Evolutionary conservation across 2,888 invertebrate species (phyloP).

Genomic region (Dolichomitus sp.): DNA sequence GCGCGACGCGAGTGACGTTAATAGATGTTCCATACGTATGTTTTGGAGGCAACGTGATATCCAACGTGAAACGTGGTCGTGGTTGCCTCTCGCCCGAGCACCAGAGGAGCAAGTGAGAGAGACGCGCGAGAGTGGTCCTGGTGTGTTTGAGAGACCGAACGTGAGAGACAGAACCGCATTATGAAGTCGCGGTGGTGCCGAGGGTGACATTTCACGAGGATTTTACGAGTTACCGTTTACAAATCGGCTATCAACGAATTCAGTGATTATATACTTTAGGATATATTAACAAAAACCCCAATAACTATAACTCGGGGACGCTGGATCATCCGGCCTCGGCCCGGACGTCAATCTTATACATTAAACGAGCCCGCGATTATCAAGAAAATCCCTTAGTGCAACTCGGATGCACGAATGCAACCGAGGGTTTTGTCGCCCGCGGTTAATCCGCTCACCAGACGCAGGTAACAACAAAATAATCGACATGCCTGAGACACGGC

Average conservation of each 20-base stretch:
- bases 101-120: constrained; percentile 32
- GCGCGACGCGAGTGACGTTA: constrained; percentile 20
- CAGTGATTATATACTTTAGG: no score
- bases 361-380: neutral
- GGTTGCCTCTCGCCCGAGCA: constrained; percentile 19
- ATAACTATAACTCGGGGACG: constrained; percentile 10
- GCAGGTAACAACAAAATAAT: constrained; percentile 57
- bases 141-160: constrained; percentile 37
- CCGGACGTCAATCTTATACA: neutral
- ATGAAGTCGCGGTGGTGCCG: constrained; percentile 62
- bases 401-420: constrained; percentile 43
- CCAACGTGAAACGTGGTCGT: constrained; percentile 62
- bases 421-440: constrained; percentile 1
- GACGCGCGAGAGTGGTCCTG: constrained; percentile 28
- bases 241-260: no score
- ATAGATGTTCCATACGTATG: constrained; percentile 52
- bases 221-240: no score
- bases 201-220: constrained; percentile 66
- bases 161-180: constrained; percentile 35
- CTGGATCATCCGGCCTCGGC: constrained; percentile 36
- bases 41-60: constrained; percentile 64
- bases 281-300: no score
- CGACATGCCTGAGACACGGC: constrained; percentile 46
- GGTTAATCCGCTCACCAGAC: neutral
- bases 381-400: neutral